Evolutionary conservation across 2,113 vertebrate species (phyloP), one percentile per base, ranked within the genome.

Genomic region (Typhlomys cinereus): DNA sequence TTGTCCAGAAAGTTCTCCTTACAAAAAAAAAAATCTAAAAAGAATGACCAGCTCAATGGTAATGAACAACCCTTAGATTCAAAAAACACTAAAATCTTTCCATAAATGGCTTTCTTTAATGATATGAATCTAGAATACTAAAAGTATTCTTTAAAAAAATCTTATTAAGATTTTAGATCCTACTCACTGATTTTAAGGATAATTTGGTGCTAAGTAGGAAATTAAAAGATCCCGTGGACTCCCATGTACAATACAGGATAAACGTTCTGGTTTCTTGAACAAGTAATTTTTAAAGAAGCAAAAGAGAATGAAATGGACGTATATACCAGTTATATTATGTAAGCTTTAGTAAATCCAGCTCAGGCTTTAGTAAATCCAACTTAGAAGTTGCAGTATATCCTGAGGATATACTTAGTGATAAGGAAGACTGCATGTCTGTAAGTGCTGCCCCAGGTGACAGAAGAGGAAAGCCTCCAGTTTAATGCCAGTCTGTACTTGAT

Each of bases 101-200:
- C 66, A 74, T 74, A 85, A 81, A 59, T 69, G 52, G 12, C n/a
- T 80, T 0, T 79, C 29, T 29, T 29, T 21, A 73, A n/a, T n/a
- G 39, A 75, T 71, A 4, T 84, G 34, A 21, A 41, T 21, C 25
- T 81, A n/a, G 36, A 48, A 15, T 82, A 4, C 86, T 94, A 44
- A 41, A 78, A 34, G 39, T 36, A 86, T 25, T 89, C 34, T 71
- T 27, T 59, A 57, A 76, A n/a, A n/a, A n/a, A 81, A 75, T 75
- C 27, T 87, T 18, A 66, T 48, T n/a, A 87, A 82, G 48, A 23
- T 34, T 78, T 8, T 87, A 50, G 52, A 57, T 78, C 17, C 12
- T 83, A 9, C 15, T n/a, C 11, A 89, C 46, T 44, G 62, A 78
- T 76, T 48, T 76, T n/a, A 90, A 90, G 62, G 76, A 88, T n/a